A percentile compares a stretch with the other conserved stretches of the same genome.
phyloP scores from a whole-genome alignment of 2,888 invertebrate species.

The Melangyna quadrimaculata region DNA sequence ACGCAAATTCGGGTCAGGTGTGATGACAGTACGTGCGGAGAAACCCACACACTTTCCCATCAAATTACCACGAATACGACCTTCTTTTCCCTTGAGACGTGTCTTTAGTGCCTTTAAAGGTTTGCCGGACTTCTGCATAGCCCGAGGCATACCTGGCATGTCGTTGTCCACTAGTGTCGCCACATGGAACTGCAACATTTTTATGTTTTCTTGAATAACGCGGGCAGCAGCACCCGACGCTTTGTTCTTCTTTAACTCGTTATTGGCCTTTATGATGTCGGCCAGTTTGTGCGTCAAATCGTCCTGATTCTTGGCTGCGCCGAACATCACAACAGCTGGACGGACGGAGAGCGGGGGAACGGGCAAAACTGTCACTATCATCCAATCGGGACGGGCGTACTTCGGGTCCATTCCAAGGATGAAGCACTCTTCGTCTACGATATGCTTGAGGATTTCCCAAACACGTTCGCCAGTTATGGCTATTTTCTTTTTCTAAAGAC shows the following conservation, averaged over 20 bases:
- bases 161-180: constrained; percentile 99
- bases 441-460: constrained; percentile 97
- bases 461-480: constrained; percentile 96
- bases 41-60: constrained; percentile 99
- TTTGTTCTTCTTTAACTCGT: constrained; percentile 96
- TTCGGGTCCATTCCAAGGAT: constrained; percentile 98
- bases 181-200: constrained; percentile 99
- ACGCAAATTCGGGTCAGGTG: constrained; percentile 96
- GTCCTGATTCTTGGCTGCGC: constrained; percentile 99
- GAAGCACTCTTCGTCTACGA: constrained; percentile 97
- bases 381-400: constrained; percentile 99
- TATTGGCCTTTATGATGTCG: constrained; percentile 99
- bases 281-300: constrained; percentile 99
- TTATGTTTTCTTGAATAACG: constrained; percentile 97
- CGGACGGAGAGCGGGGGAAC: constrained; percentile 98
- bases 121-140: constrained; percentile 99
- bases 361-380: constrained; percentile 98
- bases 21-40: constrained; percentile 99
- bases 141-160: constrained; percentile 98
- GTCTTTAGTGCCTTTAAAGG: constrained; percentile 99
- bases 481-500: constrained; percentile 91
- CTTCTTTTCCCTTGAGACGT: constrained; percentile 98
- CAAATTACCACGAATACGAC: constrained; percentile 98
- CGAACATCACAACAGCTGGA: constrained; percentile 98
- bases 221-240: constrained; percentile 98